Base-by-base conservation (phyloP, 2,113 vertebrate genomes). In the Xerus inauris region DNA sequence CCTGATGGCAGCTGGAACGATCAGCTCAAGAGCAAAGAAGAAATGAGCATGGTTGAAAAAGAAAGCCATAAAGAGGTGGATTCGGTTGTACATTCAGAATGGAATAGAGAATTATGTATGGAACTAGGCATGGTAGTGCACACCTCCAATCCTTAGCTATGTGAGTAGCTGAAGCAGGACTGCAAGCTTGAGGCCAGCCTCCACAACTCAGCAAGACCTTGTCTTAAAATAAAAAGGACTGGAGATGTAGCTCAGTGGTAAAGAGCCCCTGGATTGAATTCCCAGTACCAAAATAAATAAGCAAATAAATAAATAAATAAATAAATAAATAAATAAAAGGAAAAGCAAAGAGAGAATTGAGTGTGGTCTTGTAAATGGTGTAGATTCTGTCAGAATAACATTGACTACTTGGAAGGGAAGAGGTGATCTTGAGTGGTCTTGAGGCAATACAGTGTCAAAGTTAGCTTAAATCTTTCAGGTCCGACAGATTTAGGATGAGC, bases 21-120 rank as follows among this genome's bases (percentile, higher is more conserved):
- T 84, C 26, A 93, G 35, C 45, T 65, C 30, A 93, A 85, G 54
- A 59, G 32, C 47, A 97, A 87, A 91, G 40, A 49, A 83, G 38
- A 93, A 71, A 84, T 65, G 51, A 57, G 57, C 51, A 11, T 65
- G 71, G 11, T n/a, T 59, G 79, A 71, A 86, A 62, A 20, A 28
- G 69, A n/a, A 42, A 81, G 57, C 76, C 8, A 26, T 73, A 64
- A 95, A 96, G 38, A 26, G 73, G 17, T 77, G 2, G 51, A 85
- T 20, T 13, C 40, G 24, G 67, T 67, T 90, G 8, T 75, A 4
- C 12, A 9, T 42, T 89, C 64, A 69, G 20, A 51, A 54, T 38
- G 73, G 12, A 47, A 62, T 64, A 40, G 51, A 80, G 35, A 69
- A 75, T 45, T 57, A 71, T 86, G 24, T 54, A 11, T 40, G 65